Percentiles rank a stretch among this genome's conserved stretches.
phyloP scores from a whole-genome alignment of 1,140 invertebrate genomes.

The Halesus radiatus region DNA sequence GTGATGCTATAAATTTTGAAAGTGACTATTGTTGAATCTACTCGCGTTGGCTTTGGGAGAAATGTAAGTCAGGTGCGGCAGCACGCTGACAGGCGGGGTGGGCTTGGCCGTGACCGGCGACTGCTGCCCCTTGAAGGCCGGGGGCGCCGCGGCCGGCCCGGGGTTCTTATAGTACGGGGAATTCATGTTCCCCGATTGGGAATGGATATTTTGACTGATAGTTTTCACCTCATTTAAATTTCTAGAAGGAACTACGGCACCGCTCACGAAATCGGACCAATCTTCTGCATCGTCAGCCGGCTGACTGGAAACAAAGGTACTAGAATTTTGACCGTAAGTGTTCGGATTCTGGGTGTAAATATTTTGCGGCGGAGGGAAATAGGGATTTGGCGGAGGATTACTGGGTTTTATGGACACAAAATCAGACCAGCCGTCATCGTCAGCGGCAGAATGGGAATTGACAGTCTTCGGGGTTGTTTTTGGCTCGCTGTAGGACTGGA shows the following conservation, averaged over 20 bases:
- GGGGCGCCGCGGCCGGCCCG: not conserved
- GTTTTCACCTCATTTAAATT: slow-evolving; percentile 52
- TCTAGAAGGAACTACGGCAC: slow-evolving; percentile 39
- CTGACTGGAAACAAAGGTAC: slow-evolving; percentile 13
- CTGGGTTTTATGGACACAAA: slow-evolving; percentile 71
- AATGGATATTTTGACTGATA: slow-evolving; percentile 56
- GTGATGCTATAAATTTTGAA: slow-evolving; percentile 57
- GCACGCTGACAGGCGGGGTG: not conserved
- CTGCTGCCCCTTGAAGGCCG: not conserved
- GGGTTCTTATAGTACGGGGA: slow-evolving; percentile 30
- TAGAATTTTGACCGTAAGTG: not conserved
- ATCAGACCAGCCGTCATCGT: slow-evolving; percentile 74
- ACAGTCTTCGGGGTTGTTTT: slow-evolving; percentile 60
- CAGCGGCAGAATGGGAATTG: slow-evolving; percentile 60
- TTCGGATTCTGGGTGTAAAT: slow-evolving; percentile 4
- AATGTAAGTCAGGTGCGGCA: slow-evolving; percentile 48
- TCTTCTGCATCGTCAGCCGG: slow-evolving; percentile 54
- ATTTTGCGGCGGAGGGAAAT: not conserved
- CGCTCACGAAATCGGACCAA: slow-evolving; percentile 58
- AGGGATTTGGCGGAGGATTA: slow-evolving; percentile 30
- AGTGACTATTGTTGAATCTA: slow-evolving; percentile 52
- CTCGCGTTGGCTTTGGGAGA: slow-evolving; percentile 40
- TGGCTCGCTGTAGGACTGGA: slow-evolving; percentile 62
- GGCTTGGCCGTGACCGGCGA: not conserved
- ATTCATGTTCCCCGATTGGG: slow-evolving; percentile 31